phyloP scores from a whole-genome alignment of 2,797 vertebrate genomes.

The Micrastur ruficollis region DNA sequence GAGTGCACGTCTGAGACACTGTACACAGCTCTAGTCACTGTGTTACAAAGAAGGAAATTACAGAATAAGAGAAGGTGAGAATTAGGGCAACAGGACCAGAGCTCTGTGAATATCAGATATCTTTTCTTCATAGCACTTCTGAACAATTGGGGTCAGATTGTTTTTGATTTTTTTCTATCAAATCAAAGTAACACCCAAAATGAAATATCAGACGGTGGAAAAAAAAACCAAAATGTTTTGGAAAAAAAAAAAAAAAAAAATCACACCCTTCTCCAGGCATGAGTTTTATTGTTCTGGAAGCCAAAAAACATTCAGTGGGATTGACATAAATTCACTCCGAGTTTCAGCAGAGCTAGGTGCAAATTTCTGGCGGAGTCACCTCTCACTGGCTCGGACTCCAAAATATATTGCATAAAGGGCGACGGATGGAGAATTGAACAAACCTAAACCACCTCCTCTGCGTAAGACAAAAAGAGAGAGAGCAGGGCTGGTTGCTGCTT shows the following conservation, averaged over 20 bases:
- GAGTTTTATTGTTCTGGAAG: not conserved
- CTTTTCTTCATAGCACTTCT: not conserved
- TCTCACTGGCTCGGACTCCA: not conserved
- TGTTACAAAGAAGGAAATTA: constrained; percentile 52
- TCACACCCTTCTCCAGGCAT: not conserved
- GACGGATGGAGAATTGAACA: not conserved
- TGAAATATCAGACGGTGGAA: not conserved
- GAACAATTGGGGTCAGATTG: constrained; percentile 57
- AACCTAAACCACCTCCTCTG: not conserved
- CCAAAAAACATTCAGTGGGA: not conserved
- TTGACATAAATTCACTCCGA: not conserved
- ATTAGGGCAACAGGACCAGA: constrained; percentile 55
- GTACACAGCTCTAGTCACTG: constrained; percentile 23
- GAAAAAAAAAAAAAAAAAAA: not conserved
- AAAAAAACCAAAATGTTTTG: not conserved
- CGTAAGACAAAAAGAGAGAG: not conserved
- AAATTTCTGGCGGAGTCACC: not conserved
- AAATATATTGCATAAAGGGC: not conserved
- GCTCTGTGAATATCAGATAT: constrained; percentile 10
- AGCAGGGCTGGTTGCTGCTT: not conserved
- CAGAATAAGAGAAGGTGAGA: constrained; percentile 64
- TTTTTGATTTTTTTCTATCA: constrained; percentile 43
- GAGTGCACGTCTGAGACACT: constrained; percentile 49
- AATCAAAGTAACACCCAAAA: constrained; percentile 32
- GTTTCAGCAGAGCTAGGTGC: not conserved